Evolutionary conservation across 1,140 invertebrate genomes (phyloP), one percentile per base, ranked within the genome.

Genomic region (Hypothenemus hampei): DNA sequence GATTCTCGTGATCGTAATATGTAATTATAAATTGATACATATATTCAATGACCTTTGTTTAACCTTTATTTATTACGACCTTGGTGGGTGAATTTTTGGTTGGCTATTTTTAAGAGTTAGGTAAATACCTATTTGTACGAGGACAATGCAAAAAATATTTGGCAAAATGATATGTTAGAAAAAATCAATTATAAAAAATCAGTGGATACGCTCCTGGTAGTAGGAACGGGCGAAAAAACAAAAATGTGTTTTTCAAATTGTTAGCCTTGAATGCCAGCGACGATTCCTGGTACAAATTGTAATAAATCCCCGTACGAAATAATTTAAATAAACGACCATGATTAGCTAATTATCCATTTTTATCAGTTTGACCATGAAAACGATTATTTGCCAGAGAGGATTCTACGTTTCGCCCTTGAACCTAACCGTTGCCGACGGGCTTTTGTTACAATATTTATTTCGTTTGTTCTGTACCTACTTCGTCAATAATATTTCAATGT

Each of bases 331-430:
- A 50, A 45, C 50, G 40, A 58, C 43, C n/a, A 43, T 43, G 24
- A 45, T 58, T 58, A 52, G 48, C 43, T 58, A 58, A 59, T 59
- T 46, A 53, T 59, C 22, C 50, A 13, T 23, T 46, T 55, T 39
- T 48, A 48, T 55, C 41, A 47, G 43, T 45, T 45, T 29, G 43
- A 45, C 43, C 43, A 29, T 45, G 43, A 45, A 45, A 26, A 19
- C 43, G 23, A 45, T 29, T 45, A 45, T 29, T 15, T 11, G 13
- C 8, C n/a, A 5, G 10, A 3, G 24, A 45, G 43, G 43, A 26
- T 45, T 45, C 24, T 45, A 45, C 43, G 43, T 45, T 20, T 45
- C 24, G 43, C 43, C 43, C 43, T 45, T 45, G 43, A 45, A 45
- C 43, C 43, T 29, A 45, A 45, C 43, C 24, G 43, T 45, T 45